Evolutionary conservation across 2,888 invertebrate genomes (phyloP).

Genomic region (Eupsilia transversa): DNA sequence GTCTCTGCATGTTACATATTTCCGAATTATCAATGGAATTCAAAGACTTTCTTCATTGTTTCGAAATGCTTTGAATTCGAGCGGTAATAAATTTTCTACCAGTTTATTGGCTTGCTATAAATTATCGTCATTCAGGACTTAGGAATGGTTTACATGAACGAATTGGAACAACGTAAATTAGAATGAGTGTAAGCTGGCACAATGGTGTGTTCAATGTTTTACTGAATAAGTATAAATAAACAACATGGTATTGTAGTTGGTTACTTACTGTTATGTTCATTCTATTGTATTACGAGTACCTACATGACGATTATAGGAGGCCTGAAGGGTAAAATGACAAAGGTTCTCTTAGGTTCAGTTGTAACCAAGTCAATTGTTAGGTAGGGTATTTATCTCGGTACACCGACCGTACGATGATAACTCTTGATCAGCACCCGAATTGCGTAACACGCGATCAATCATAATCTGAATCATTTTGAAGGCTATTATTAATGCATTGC

Average conservation of each 20-base stretch:
- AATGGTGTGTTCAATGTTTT: constrained; percentile 12
- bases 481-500: too few relatives aligned
- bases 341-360: neutral
- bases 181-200: constrained; percentile 1
- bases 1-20: constrained; percentile 11
- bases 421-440: too few relatives aligned
- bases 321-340: neutral
- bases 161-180: constrained; percentile 15
- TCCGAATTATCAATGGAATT: constrained; percentile 36
- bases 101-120: constrained; percentile 38
- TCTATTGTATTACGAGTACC: neutral
- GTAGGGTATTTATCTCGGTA: neutral
- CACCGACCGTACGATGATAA: neutral
- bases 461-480: too few relatives aligned
- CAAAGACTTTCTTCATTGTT: constrained; percentile 7
- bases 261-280: neutral
- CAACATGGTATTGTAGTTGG: neutral
- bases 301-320: accelerated
- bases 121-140: constrained; percentile 30
- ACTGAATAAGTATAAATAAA: constrained; percentile 11
- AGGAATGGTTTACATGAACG: constrained; percentile 35
- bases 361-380: neutral
- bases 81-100: constrained; percentile 17
- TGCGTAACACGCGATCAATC: too few relatives aligned
- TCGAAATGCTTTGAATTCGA: constrained; percentile 18